Evolutionary conservation across 53 echinoderm and acorn worm genomes (phyloP).

Genomic region (Actinopyga echinites): DNA sequence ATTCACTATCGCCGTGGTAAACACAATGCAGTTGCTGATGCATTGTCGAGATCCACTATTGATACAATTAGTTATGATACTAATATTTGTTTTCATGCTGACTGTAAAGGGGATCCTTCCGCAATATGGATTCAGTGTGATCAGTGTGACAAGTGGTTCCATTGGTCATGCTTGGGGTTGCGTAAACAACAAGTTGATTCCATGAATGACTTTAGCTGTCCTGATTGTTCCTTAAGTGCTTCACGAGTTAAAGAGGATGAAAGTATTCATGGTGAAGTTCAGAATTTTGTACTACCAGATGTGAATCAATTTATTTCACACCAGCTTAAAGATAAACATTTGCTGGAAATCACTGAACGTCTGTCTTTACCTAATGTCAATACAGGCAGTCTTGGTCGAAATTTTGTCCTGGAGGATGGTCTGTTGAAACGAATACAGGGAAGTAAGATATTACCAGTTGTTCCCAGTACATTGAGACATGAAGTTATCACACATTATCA

Average conservation of each 20-base stretch:
- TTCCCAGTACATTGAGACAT: neutral
- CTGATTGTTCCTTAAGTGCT: neutral
- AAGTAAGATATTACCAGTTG: neutral
- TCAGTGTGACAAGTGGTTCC: conserved; percentile 49
- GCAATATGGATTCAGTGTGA: conserved; percentile 51
- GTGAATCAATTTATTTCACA: conserved; percentile 6
- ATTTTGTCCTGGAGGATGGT: conserved; percentile 21
- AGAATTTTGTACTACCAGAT: neutral
- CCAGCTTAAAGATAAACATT: neutral
- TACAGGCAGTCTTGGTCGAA: neutral
- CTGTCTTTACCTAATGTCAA: neutral
- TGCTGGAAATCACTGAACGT: neutral
- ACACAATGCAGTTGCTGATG: conserved; percentile 29
- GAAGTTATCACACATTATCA: conserved; percentile 7
- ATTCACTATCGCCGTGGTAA: conserved; percentile 35
- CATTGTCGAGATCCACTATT: neutral
- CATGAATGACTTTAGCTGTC: neutral
- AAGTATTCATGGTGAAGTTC: neutral
- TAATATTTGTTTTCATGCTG: neutral
- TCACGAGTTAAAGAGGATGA: neutral
- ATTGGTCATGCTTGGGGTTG: conserved; percentile 33
- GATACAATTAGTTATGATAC: neutral
- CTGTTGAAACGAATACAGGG: conserved; percentile 28
- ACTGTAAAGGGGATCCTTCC: conserved; percentile 18
- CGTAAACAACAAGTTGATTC: neutral